Base-by-base conservation (phyloP, 2,113 vertebrate species). In the Mesoclemmys tuberculata region DNA sequence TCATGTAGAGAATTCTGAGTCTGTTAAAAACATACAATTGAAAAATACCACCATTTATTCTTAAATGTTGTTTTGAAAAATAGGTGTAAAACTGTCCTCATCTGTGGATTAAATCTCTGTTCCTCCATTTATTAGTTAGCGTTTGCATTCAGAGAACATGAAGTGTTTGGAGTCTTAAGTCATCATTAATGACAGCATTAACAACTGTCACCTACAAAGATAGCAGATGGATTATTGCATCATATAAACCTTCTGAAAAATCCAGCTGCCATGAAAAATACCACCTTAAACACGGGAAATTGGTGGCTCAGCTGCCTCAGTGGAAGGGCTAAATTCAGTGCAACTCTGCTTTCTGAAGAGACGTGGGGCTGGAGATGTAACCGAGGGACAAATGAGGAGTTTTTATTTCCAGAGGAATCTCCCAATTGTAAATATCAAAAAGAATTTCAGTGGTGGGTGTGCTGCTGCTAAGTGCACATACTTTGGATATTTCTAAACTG, bases 41-140 rank as follows among this genome's bases (percentile, higher is more conserved):
- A 46, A 44, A 44, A 44, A 44, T 21, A 18, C 56, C 74, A 75
- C 41, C 27, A 5, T 75, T 75, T 16, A 26, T 75, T 75, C 26
- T 27, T 24, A 75, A 75, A 44, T 44, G 46, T 46, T 75, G 22
- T 22, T 75, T 75, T 75, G 41, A 44, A 75, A 46, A 75, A 44
- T 44, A 80, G 35, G 29, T 19, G 48, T 35, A 35, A 52, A 80
- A 52, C 27, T 80, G 26, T 44, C 35, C 44, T 79, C 51, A 41
- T 46, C 16, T 0, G 0, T 21, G 58, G 14, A 16, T 31, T 27
- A 49, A 38, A 10, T 7, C 3, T 8, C 18, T 75, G 11, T 75
- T 3, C 21, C 44, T 79, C 24, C 55, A 51, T 38, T 85, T 48
- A 22, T 29, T 27, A 2, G 2, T 44, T 35, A 18, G 68, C 7